These are phyloP conservation scores for Pachliopta kotzebuea DNA, from an alignment of 2,888 invertebrate genomes.

Conservation along the genomic window DNA sequence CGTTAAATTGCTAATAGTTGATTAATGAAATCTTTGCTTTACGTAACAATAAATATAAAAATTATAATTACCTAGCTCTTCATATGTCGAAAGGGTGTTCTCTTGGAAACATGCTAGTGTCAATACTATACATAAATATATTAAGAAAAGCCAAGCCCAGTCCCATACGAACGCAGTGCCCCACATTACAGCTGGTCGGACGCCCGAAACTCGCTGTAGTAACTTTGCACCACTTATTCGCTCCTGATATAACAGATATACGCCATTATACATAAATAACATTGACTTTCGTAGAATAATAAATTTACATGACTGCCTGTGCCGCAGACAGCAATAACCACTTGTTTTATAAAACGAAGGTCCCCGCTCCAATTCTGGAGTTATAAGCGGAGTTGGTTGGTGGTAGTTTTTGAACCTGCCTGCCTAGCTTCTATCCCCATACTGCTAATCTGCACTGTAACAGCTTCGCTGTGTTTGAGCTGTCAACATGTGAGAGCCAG, in stretches of 20 bases:
- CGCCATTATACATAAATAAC: not conserved
- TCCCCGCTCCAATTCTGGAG: no score
- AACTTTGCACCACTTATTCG: slow-evolving; percentile 84
- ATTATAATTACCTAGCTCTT: slow-evolving; percentile 72
- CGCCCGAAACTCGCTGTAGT: slow-evolving; percentile 86
- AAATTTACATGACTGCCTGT: no score
- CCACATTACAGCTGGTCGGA: slow-evolving; percentile 86
- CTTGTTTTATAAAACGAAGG: no score
- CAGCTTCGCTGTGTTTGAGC: no score
- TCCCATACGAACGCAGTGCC: slow-evolving; percentile 84
- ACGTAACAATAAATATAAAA: slow-evolving; percentile 1
- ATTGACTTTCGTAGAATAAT: no score
- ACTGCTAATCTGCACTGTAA: no score
- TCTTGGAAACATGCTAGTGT: slow-evolving; percentile 85
- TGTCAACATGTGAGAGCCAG: no score
- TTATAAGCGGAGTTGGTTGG: no score
- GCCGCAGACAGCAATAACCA: no score
- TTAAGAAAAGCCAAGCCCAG: slow-evolving; percentile 82
- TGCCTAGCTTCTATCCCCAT: no score
- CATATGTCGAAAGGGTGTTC: slow-evolving; percentile 77
- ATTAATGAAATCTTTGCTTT: not conserved
- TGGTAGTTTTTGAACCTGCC: no score
- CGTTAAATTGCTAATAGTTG: not conserved
- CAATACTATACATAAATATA: slow-evolving; percentile 79
- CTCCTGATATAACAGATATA: slow-evolving; percentile 78